Percentiles rank a stretch among this genome's conserved stretches.
Conservation (phyloP, 2,113 vertebrate genomes). For the Malurus cyaneus region DNA sequence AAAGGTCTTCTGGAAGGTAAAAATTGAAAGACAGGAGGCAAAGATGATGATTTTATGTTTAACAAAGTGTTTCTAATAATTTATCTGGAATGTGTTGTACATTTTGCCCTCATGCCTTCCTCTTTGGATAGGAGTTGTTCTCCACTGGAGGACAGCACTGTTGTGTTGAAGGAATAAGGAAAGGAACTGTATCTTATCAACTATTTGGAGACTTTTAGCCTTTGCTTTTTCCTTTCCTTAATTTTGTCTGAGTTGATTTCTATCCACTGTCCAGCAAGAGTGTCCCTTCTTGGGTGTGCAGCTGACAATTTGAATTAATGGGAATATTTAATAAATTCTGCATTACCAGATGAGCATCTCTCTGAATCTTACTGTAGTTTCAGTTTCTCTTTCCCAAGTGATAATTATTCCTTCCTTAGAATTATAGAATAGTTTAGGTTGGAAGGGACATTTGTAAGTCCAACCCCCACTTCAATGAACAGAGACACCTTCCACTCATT, state of each 20-base stretch:
- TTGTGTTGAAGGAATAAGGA: neutral
- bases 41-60: neutral
- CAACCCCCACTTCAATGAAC: accelerated
- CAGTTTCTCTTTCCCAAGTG: neutral
- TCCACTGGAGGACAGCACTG: neutral
- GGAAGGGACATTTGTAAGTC: neutral
- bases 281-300: neutral
- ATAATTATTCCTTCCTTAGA: neutral
- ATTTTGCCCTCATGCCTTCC: neutral
- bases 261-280: neutral
- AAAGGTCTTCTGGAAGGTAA: neutral
- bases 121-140: neutral
- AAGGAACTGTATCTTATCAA: neutral
- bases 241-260: neutral
- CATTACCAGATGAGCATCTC: neutral
- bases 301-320: neutral
- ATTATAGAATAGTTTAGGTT: neutral
- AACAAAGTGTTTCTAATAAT: neutral
- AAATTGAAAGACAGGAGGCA: neutral
- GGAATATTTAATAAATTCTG: neutral
- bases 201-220: neutral
- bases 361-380: neutral
- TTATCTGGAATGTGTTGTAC: neutral
- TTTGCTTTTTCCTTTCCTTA: neutral
- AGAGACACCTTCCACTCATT: neutral